A percentile compares a stretch with the other conserved stretches of the same genome.
These are phyloP conservation scores for Vanessa cardui DNA, from an alignment of 2,888 invertebrate genomes.

Conservation along the genomic window DNA sequence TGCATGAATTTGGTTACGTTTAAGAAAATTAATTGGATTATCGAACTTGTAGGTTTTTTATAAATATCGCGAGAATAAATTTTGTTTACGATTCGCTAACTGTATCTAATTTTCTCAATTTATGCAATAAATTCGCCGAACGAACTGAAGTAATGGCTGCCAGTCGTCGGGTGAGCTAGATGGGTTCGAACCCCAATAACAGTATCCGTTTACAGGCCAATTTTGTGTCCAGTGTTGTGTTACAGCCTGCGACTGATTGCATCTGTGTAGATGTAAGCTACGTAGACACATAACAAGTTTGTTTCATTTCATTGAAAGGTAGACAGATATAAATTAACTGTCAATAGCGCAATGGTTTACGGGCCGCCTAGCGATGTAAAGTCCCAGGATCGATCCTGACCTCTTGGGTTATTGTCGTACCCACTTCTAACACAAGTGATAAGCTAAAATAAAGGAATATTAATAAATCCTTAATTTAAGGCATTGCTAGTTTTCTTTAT, in stretches of 20 bases:
- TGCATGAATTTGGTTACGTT: too few species aligned
- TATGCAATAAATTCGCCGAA: background rate
- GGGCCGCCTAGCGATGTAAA: too few species aligned
- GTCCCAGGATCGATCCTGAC: too few species aligned
- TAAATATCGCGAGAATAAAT: background rate
- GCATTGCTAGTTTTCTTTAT: too few species aligned
- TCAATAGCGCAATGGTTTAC: too few species aligned
- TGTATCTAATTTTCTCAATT: background rate
- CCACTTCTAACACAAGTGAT: too few species aligned
- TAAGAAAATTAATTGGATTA: too few species aligned
- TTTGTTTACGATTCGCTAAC: background rate
- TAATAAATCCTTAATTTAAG: too few species aligned
- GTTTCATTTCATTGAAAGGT: background rate
- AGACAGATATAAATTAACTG: too few species aligned
- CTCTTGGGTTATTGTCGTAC: too few species aligned
- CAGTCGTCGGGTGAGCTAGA: background rate
- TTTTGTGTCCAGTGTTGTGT: background rate
- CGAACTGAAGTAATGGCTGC: background rate
- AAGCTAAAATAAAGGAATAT: too few species aligned
- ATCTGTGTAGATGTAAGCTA: background rate
- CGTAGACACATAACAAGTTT: background rate
- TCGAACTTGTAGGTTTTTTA: too few species aligned
- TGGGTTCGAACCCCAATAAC: constrained; percentile 3
- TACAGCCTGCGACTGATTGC: constrained; percentile 4
- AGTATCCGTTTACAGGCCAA: constrained; percentile 1